Evolutionary conservation across 2,113 vertebrate species (phyloP).

Genomic region (Oplegnathus fasciatus): DNA sequence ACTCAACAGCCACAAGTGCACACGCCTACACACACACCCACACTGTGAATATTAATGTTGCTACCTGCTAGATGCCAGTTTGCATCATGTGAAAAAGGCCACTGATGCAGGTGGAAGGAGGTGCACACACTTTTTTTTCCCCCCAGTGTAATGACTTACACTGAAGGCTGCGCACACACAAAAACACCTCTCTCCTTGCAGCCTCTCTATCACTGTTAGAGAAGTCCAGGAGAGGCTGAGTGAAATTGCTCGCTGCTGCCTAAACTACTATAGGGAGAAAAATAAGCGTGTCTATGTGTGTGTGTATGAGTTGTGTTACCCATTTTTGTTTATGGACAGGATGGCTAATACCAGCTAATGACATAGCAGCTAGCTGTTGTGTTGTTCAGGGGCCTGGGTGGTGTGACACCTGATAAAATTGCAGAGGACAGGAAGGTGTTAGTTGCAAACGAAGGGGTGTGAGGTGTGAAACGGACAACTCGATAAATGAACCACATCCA

Average conservation of each 20-base stretch:
- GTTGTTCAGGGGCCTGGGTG: slow-evolving; percentile 9
- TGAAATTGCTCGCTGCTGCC: slow-evolving; percentile 8
- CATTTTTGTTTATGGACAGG: slow-evolving; percentile 45
- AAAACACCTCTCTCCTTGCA: background rate
- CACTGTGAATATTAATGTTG: slow-evolving; percentile 42
- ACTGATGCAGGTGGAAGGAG: slow-evolving; percentile 31
- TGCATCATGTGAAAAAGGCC: slow-evolving; percentile 21
- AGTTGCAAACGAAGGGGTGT: slow-evolving; percentile 16
- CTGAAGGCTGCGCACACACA: slow-evolving; percentile 6
- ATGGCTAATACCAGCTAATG: slow-evolving; percentile 57
- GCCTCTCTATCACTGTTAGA: slow-evolving; percentile 12
- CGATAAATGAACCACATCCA: slow-evolving; percentile 29
- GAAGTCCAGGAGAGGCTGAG: background rate
- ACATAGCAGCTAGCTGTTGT: slow-evolving; percentile 33
- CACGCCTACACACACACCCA: slow-evolving; percentile 5
- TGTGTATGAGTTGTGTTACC: background rate
- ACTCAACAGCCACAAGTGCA: slow-evolving; percentile 1
- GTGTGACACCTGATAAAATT: slow-evolving; percentile 52
- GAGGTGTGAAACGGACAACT: slow-evolving; percentile 44
- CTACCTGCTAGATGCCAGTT: slow-evolving; percentile 48
- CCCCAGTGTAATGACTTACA: too few species aligned
- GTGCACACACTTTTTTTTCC: background rate
- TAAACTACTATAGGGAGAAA: background rate
- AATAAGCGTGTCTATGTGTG: too few species aligned
- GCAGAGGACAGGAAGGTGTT: slow-evolving; percentile 43